Percentiles rank a stretch among this genome's conserved stretches.
These are phyloP conservation scores for Myrmecophaga tridactyla DNA, from an alignment of 2,113 vertebrate species.

Conservation along the genomic window DNA sequence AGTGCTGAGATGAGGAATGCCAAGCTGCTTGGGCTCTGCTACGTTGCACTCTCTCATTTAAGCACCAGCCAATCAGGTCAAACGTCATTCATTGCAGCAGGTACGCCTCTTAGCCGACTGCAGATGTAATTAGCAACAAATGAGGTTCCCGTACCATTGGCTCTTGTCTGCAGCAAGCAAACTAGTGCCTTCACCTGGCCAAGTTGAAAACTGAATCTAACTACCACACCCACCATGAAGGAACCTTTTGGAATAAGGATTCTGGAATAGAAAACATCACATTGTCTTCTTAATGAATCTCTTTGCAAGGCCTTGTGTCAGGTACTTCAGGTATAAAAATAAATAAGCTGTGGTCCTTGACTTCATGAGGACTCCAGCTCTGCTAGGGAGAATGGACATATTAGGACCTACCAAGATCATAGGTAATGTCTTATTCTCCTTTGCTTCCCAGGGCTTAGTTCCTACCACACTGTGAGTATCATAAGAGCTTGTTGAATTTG, in stretches of 20 bases:
- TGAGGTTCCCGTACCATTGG: too few species aligned
- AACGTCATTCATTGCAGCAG: too few species aligned
- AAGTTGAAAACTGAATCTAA: too few species aligned
- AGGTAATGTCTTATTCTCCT: neutral
- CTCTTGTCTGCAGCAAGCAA: too few species aligned
- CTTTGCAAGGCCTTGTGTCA: neutral
- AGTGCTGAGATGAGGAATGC: too few species aligned
- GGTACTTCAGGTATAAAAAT: neutral
- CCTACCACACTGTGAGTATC: neutral
- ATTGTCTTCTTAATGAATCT: neutral
- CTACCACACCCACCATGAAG: too few species aligned
- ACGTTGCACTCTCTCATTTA: too few species aligned
- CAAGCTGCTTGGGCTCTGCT: too few species aligned
- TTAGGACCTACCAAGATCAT: neutral
- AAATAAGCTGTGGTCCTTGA: neutral
- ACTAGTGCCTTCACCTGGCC: too few species aligned
- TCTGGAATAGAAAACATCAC: neutral
- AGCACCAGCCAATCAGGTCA: too few species aligned
- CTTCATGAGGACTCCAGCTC: neutral
- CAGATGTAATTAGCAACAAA: too few species aligned
- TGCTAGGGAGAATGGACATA: neutral
- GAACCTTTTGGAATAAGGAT: neutral
- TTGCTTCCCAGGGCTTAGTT: neutral
- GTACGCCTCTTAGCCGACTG: too few species aligned
- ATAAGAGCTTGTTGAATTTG: neutral